Conservation (phyloP, 1,140 invertebrate genomes). For the Epicauta chinensis region DNA sequence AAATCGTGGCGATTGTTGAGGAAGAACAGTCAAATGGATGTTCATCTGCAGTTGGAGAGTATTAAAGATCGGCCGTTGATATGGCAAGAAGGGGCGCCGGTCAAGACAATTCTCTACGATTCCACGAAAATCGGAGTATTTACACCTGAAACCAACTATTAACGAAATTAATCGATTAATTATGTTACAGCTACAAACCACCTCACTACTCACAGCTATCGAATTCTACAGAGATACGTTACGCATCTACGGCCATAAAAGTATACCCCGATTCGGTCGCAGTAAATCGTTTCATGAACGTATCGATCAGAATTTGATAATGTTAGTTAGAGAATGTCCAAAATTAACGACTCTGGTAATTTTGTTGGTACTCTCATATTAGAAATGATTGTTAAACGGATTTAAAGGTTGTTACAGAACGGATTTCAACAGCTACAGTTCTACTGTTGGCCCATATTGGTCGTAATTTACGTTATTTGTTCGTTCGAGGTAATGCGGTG, state of each 20-base stretch:
- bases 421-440: slow-evolving; percentile 73
- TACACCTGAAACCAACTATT: slow-evolving; percentile 2
- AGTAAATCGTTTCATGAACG: slow-evolving; percentile 57
- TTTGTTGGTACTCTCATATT: too few relatives aligned
- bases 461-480: slow-evolving; percentile 56
- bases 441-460: slow-evolving; percentile 63
- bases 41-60: slow-evolving; percentile 54
- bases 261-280: slow-evolving; percentile 55
- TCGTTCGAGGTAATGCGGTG: slow-evolving; percentile 66
- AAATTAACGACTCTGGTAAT: slow-evolving; percentile 59
- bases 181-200: slow-evolving; percentile 43
- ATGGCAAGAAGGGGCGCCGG: slow-evolving; percentile 54
- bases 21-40: slow-evolving; percentile 50
- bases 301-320: slow-evolving; percentile 56
- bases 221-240: slow-evolving; percentile 55
- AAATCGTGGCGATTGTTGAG: slow-evolving; percentile 50
- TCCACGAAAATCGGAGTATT: slow-evolving; percentile 55
- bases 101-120: slow-evolving; percentile 60
- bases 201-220: slow-evolving; percentile 46
- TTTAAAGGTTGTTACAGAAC: slow-evolving; percentile 64
- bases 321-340: slow-evolving; percentile 55
- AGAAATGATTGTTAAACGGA: neutral
- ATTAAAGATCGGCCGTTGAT: slow-evolving; percentile 47
- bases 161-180: slow-evolving; percentile 13
- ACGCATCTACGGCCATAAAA: slow-evolving; percentile 54